Conservation (phyloP, 2,113 vertebrate genomes). For the Menura novaehollandiae region DNA sequence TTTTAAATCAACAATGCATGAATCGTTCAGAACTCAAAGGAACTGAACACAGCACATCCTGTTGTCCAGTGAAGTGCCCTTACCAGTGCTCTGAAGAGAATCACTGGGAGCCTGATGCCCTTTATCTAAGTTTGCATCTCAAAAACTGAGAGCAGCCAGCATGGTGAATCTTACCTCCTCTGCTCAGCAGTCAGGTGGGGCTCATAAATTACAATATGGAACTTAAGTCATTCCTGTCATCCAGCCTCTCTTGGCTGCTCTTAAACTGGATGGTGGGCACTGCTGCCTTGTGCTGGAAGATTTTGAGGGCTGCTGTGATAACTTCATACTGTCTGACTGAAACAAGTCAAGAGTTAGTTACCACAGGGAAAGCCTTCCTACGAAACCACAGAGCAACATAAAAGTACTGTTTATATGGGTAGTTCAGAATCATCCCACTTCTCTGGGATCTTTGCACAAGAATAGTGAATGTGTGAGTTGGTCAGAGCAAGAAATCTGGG, state of each 20-base stretch:
- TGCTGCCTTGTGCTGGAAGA: not conserved
- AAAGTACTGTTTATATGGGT: not conserved
- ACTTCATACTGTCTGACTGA: not conserved
- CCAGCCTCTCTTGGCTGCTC: not conserved
- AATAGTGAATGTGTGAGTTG: accelerated
- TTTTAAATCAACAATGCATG: not conserved
- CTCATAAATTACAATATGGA: not conserved
- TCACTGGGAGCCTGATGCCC: not conserved
- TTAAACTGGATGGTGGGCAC: not conserved
- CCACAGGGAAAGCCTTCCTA: not conserved
- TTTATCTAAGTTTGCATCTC: not conserved
- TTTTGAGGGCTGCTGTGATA: not conserved
- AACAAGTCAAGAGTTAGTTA: not conserved
- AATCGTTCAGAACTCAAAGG: not conserved
- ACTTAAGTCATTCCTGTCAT: not conserved
- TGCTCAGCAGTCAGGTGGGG: not conserved
- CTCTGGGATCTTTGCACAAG: not conserved
- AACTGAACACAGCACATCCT: not conserved
- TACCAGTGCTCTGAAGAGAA: not conserved
- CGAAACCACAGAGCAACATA: not conserved
- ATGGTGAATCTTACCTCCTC: not conserved
- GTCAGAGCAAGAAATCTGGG: not conserved
- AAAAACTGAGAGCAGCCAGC: not conserved
- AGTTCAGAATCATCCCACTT: not conserved
- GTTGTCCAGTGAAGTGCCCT: not conserved